Base-by-base conservation (phyloP, 1,140 invertebrate genomes). In the Drosophila aff. region DNA sequence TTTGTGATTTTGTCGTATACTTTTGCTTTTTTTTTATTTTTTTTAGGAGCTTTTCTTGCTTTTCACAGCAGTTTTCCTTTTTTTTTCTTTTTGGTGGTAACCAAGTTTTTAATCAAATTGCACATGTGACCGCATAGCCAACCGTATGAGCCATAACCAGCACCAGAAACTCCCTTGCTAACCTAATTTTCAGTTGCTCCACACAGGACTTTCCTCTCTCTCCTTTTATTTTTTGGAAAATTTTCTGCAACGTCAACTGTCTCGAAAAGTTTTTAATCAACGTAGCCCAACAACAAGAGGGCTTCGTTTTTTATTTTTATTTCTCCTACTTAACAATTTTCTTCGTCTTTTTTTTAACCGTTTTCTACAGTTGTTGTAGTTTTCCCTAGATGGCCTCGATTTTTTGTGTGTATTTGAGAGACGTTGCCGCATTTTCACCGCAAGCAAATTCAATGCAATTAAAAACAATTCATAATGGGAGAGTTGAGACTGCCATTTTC, bases 261-360 rank as follows among this genome's bases (percentile, higher is more conserved):
- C 84, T 84, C 78, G 23, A 81, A 86, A 87, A 89, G 66, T 87
- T 87, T 87, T 87, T 87, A 89, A 87, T 87, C 84, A 87, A 84
- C 84, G 84, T 87, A 63, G 62, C 61, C 33, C 33, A 36, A 36
- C 33, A 36, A 36, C 33, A 36, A 36, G 33, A 36, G 33, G 33
- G 33, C 68, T 61, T 28, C 9, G 46, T 52, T 60, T 81, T 55
- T 78, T 63, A n/a, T 11, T 63, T 41, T 73, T 55, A 58, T 53
- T 72, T 84, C 50, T 53, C 50, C 61, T 58, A 85, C 79, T 82
- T 74, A 81, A 82, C 64, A 60, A 52, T 86, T 68, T 79, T 16
- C 47, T 77, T 63, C n/a, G 15, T 46, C 15, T 16, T 60, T 26
- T 26, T 15, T 65, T 11, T 40, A 23, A 23, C 8, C 31, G 26